Conservation (phyloP, 2,797 vertebrate species). For the Gallirallus australis region DNA sequence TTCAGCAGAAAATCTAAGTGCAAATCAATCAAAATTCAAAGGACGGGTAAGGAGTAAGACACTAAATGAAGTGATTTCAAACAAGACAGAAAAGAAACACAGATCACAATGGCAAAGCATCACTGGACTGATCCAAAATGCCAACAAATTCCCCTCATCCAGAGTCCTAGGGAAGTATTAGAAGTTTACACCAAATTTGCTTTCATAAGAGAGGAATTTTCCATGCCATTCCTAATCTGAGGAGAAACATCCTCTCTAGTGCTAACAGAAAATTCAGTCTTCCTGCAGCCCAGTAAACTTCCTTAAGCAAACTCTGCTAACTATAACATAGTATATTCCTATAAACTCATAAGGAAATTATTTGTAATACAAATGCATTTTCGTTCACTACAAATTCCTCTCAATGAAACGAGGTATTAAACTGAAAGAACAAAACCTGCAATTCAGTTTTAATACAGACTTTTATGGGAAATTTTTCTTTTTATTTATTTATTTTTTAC, state of each 20-base stretch:
- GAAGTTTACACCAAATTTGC: neutral
- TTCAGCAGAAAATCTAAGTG: neutral
- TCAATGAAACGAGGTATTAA: neutral
- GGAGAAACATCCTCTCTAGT: neutral
- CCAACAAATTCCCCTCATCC: neutral
- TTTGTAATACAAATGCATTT: neutral
- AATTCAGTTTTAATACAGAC: neutral
- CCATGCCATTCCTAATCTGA: neutral
- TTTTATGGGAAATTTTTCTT: neutral
- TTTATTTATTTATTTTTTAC: neutral
- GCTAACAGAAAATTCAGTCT: neutral
- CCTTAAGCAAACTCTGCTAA: neutral
- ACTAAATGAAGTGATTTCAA: neutral
- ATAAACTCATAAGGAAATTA: neutral
- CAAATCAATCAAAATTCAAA: neutral
- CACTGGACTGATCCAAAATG: neutral
- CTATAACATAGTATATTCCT: neutral
- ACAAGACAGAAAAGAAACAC: neutral
- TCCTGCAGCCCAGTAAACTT: neutral
- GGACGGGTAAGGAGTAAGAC: neutral
- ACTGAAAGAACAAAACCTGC: neutral
- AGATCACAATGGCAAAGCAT: neutral
- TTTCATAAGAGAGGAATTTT: neutral
- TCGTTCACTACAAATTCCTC: neutral
- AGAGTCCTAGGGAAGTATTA: neutral